Evolutionary conservation across 1,140 invertebrate genomes (phyloP).

Genomic region (Bombus balteatus): DNA sequence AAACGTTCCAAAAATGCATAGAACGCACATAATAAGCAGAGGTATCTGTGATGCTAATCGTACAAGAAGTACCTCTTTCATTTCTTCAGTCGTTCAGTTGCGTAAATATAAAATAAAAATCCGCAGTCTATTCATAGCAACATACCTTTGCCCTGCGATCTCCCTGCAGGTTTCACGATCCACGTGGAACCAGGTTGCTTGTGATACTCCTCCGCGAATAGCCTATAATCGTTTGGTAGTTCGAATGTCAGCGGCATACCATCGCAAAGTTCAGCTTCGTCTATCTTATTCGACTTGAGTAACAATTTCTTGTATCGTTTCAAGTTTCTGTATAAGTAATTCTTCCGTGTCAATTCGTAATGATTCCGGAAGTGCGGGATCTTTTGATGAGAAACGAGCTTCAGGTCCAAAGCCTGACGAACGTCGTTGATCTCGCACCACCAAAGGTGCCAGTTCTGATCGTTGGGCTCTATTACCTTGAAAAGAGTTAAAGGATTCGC

Average conservation of each 20-base stretch:
- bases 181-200: constrained; percentile 83
- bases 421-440: constrained; percentile 81
- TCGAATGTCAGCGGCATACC: constrained; percentile 81
- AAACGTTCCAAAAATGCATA: too few species aligned
- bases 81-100: too few species aligned
- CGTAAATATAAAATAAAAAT: too few species aligned
- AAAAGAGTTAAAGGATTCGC: neutral
- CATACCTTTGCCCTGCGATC: constrained; percentile 79
- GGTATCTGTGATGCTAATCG: too few species aligned
- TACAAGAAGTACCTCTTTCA: too few species aligned
- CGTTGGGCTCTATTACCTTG: constrained; percentile 62
- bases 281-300: constrained; percentile 66
- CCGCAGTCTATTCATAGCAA: too few species aligned
- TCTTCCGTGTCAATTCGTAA: constrained; percentile 85
- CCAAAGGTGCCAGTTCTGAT: constrained; percentile 78
- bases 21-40: too few species aligned
- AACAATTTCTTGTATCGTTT: constrained; percentile 80
- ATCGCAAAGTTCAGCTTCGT: constrained; percentile 77
- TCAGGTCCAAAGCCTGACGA: constrained; percentile 62
- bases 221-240: constrained; percentile 83
- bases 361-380: constrained; percentile 84
- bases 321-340: constrained; percentile 85
- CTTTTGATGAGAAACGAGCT: constrained; percentile 72
- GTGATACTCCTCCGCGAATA: constrained; percentile 83
- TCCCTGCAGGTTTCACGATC: constrained; percentile 86